Percentiles rank a stretch among this genome's conserved stretches.
Conservation (phyloP, 2,797 vertebrate genomes). For the Melanotaenia nigrans region DNA sequence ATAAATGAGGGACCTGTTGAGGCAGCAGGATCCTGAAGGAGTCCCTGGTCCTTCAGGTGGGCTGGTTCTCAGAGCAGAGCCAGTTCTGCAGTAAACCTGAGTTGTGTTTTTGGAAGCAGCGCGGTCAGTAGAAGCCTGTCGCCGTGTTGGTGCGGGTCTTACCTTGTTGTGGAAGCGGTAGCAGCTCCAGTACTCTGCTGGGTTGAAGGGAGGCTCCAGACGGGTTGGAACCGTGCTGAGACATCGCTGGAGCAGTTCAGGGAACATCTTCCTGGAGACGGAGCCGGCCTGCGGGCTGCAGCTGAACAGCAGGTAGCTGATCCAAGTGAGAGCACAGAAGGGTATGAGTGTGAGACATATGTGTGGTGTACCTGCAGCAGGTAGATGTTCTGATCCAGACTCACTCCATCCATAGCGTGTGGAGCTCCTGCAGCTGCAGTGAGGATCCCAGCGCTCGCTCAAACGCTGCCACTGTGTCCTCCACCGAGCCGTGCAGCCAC, state of each 20-base stretch:
- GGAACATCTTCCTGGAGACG: slow-evolving; percentile 62
- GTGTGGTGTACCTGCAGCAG: neutral
- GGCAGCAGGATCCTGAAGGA: too few species aligned
- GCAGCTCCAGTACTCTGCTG: slow-evolving; percentile 94
- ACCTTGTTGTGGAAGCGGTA: slow-evolving; percentile 97
- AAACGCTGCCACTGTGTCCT: slow-evolving; percentile 88
- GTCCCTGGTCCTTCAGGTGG: too few species aligned
- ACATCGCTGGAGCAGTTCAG: slow-evolving; percentile 92
- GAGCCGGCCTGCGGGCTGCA: slow-evolving; percentile 83
- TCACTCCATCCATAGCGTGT: slow-evolving; percentile 96
- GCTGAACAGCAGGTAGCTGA: slow-evolving; percentile 93
- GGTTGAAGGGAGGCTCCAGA: slow-evolving; percentile 90
- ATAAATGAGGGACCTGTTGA: too few species aligned
- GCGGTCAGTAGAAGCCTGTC: too few species aligned
- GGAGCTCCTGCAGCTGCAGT: slow-evolving; percentile 88
- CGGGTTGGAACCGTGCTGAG: slow-evolving; percentile 91
- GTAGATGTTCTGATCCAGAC: slow-evolving; percentile 60
- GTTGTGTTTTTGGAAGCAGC: too few species aligned
- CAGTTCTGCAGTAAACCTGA: too few species aligned
- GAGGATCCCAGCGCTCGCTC: slow-evolving; percentile 90
- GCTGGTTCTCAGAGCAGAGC: too few species aligned
- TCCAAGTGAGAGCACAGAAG: slow-evolving; percentile 45
- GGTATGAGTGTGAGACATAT: accelerated
- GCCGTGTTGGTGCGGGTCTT: slow-evolving; percentile 12
- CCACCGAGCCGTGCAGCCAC: slow-evolving; percentile 84